Conservation (phyloP, 1,140 invertebrate species). For the Leptonema lineaticorne region DNA sequence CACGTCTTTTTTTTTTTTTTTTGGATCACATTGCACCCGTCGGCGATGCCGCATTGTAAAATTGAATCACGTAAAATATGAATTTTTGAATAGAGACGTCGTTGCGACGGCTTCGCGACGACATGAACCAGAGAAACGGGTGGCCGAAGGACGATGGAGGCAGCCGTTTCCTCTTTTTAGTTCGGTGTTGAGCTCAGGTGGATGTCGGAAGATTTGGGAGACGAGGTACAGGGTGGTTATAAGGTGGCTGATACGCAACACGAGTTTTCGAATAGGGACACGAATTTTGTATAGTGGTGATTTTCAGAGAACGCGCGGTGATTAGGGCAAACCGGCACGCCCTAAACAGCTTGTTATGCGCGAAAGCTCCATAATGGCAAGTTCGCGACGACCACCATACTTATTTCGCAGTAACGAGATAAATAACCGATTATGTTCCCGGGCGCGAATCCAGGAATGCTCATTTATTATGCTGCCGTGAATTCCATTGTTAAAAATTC, state of each 20-base stretch:
- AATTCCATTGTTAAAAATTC: not conserved
- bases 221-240: not conserved
- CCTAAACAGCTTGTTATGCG: slow-evolving; percentile 30
- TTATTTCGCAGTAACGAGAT: slow-evolving; percentile 29
- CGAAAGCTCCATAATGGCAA: slow-evolving; percentile 31
- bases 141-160: not conserved
- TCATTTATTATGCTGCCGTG: not conserved
- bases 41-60: slow-evolving; percentile 40
- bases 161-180: not conserved
- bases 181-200: too few relatives aligned
- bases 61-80: slow-evolving; percentile 44
- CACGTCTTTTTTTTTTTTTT: too few relatives aligned
- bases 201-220: not conserved
- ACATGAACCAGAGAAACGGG: too few relatives aligned
- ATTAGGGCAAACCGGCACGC: slow-evolving; percentile 24
- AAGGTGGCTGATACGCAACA: too few relatives aligned
- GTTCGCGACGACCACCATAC: slow-evolving; percentile 23
- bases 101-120: not conserved
- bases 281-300: not conserved
- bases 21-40: slow-evolving; percentile 29
- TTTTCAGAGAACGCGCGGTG: too few relatives aligned
- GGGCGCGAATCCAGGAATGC: too few relatives aligned
- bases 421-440: slow-evolving; percentile 35
- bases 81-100: slow-evolving; percentile 42
- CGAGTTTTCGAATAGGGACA: not conserved